Percentiles rank a stretch among this genome's conserved stretches.
These are phyloP conservation scores for Apistogramma diplotaenia DNA, from an alignment of 2,113 vertebrate genomes.

Conservation along the genomic window DNA sequence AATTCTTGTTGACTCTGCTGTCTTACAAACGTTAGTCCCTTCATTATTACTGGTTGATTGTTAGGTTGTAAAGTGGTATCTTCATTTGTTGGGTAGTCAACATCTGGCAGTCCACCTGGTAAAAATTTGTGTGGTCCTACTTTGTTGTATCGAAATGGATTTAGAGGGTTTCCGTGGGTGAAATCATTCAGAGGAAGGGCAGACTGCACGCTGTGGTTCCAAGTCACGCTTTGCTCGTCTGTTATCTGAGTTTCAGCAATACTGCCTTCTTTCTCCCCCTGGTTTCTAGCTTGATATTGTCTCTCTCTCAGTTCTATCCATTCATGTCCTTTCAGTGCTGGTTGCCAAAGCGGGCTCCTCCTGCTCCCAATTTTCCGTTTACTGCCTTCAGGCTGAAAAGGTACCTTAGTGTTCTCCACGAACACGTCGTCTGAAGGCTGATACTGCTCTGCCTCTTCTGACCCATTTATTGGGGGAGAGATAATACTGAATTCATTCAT, in stretches of 20 bases:
- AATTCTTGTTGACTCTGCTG: background rate
- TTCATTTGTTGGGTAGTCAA: conserved; percentile 56
- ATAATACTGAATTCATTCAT: background rate
- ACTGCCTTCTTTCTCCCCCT: conserved; percentile 13
- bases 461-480: conserved; percentile 21
- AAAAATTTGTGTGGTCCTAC: conserved; percentile 11
- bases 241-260: background rate
- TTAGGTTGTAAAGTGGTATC: background rate
- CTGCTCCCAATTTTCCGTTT: background rate
- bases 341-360: background rate
- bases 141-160: conserved; percentile 1
- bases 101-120: conserved; percentile 43
- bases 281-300: background rate
- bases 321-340: background rate
- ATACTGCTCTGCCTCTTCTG: background rate
- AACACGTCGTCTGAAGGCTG: background rate
- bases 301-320: conserved; percentile 50
- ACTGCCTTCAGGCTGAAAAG: background rate
- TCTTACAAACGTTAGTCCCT: background rate
- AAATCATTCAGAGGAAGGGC: background rate
- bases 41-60: background rate
- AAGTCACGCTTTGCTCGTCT: conserved; percentile 25
- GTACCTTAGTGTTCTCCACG: background rate
- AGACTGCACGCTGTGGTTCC: conserved; percentile 10
- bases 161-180: background rate